Conservation (phyloP, 1,140 invertebrate species). For the Stegodyphus mimosarum region DNA sequence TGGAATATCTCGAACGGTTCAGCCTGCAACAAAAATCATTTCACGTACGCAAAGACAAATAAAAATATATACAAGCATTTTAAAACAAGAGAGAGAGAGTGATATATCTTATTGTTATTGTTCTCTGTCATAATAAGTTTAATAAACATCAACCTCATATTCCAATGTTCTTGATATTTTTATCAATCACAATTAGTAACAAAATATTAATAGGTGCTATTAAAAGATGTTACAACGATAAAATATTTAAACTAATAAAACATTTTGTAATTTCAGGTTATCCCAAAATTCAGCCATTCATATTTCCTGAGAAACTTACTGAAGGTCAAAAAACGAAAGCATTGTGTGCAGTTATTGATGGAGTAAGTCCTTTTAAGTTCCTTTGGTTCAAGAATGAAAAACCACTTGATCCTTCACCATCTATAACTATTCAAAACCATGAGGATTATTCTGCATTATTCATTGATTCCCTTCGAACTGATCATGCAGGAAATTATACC, state of each 20-base stretch:
- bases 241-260: background rate
- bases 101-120: too few relatives aligned
- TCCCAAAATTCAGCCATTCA: slow-evolving; percentile 59
- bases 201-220: too few relatives aligned
- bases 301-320: slow-evolving; percentile 33
- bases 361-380: slow-evolving; percentile 50
- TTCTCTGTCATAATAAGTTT: too few relatives aligned
- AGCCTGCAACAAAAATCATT: too few relatives aligned
- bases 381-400: slow-evolving; percentile 58
- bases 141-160: too few relatives aligned
- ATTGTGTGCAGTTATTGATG: slow-evolving; percentile 53
- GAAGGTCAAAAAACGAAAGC: slow-evolving; percentile 54
- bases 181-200: too few relatives aligned
- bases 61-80: too few relatives aligned
- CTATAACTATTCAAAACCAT: slow-evolving; percentile 9
- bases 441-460: slow-evolving; percentile 36
- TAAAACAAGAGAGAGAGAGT: too few relatives aligned
- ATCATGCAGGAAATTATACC: slow-evolving; percentile 64
- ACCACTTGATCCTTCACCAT: background rate
- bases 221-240: too few relatives aligned
- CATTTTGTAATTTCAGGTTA: background rate
- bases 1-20: too few relatives aligned
- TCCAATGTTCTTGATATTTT: too few relatives aligned
- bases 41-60: too few relatives aligned
- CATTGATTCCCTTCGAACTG: slow-evolving; percentile 10